A percentile compares a stretch with the other conserved stretches of the same genome.
These are phyloP conservation scores for Euclidia mi DNA, from an alignment of 2,888 invertebrate species.

Conservation along the genomic window DNA sequence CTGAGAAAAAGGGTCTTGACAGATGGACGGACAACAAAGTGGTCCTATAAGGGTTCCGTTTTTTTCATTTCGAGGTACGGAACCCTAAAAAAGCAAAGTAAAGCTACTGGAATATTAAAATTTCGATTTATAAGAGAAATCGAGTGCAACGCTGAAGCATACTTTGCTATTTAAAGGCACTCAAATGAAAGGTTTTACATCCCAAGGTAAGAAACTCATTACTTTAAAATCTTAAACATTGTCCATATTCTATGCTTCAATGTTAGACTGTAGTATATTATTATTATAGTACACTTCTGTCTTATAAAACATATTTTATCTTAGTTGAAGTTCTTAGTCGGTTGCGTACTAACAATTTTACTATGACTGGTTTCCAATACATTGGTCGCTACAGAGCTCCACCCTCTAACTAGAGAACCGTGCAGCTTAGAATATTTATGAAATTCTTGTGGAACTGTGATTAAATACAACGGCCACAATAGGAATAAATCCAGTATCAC, in stretches of 20 bases:
- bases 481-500: no score
- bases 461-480: no score
- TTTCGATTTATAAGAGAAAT: not conserved
- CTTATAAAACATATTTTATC: not conserved
- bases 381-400: slow-evolving; percentile 12
- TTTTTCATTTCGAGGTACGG: no score
- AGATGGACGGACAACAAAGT: no score
- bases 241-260: not conserved
- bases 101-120: not conserved
- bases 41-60: no score
- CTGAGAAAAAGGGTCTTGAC: no score
- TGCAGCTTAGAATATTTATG: slow-evolving; percentile 21
- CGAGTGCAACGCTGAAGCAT: not conserved
- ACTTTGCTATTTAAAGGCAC: not conserved
- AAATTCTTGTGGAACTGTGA: slow-evolving; percentile 9
- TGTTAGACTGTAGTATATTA: no score
- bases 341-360: slow-evolving; percentile 28
- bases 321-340: slow-evolving; percentile 14
- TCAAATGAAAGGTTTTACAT: not conserved
- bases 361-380: slow-evolving; percentile 33
- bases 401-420: slow-evolving; percentile 7
- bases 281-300: no score
- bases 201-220: not conserved
- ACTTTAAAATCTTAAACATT: slow-evolving; percentile 1
- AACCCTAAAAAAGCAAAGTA: no score